A percentile compares a stretch with the other conserved stretches of the same genome.
Conservation (phyloP, 30 jellyfish, hydroid and myxozoan genomes). For the Hydra vulgaris region DNA sequence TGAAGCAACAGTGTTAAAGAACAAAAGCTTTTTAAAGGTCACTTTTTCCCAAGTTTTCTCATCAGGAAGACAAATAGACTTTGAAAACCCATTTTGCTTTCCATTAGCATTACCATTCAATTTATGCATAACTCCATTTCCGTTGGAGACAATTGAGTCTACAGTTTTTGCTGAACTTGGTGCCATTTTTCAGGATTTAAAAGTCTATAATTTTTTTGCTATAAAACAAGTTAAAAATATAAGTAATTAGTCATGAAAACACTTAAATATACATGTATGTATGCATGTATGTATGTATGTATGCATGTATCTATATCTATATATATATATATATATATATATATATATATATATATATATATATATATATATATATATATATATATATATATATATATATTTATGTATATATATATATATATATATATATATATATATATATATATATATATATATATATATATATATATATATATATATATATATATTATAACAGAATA, state of each 20-base stretch:
- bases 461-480: no score
- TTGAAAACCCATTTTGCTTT: not conserved
- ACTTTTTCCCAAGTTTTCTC: constrained; percentile 18
- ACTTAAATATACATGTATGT: not conserved
- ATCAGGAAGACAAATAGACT: not conserved
- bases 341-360: no score
- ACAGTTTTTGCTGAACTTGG: not conserved
- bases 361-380: no score
- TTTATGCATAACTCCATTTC: not conserved
- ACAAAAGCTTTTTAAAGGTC: not conserved
- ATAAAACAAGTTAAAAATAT: no score
- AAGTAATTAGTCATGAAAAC: not conserved
- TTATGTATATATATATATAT: no score
- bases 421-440: no score
- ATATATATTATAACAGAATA: no score
- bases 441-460: no score
- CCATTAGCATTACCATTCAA: not conserved
- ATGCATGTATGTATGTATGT: not conserved
- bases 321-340: no score
- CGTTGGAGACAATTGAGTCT: not conserved
- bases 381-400: no score
- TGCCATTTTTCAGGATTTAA: not conserved
- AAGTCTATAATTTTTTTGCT: not conserved
- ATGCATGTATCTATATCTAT: no score
- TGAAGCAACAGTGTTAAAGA: not conserved